Conservation (phyloP, 2,797 vertebrate species). For the Pseudomugil gertrudae region DNA sequence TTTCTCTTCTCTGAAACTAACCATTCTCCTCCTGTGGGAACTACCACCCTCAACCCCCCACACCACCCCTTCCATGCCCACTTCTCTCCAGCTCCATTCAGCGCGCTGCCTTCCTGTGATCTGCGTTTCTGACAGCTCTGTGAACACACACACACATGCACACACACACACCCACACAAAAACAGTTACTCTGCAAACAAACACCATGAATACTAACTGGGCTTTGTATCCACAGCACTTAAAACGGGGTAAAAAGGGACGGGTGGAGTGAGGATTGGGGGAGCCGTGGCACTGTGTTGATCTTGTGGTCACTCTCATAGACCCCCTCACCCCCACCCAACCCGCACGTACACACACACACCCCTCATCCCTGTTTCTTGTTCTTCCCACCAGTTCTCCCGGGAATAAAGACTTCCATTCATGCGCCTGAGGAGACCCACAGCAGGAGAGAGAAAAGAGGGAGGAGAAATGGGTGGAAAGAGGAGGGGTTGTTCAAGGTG, state of each 20-base stretch:
- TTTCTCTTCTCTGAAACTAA: conserved; percentile 76
- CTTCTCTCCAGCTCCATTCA: conserved; percentile 88
- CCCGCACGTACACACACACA: not conserved
- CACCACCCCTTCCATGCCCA: conserved; percentile 40
- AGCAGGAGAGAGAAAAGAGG: conserved; percentile 77
- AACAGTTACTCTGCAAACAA: conserved; percentile 90
- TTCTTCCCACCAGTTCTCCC: conserved; percentile 82
- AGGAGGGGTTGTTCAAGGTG: conserved; percentile 77
- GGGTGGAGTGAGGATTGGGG: conserved; percentile 13
- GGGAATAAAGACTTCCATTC: conserved; percentile 87
- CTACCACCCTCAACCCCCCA: conserved; percentile 63
- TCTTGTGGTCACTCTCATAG: conserved; percentile 78
- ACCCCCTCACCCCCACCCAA: conserved; percentile 27
- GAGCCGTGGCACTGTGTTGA: conserved; percentile 75
- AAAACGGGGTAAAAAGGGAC: conserved; percentile 55
- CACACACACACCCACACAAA: conserved; percentile 50
- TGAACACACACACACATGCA: conserved; percentile 65
- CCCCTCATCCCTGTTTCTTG: conserved; percentile 65
- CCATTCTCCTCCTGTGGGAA: conserved; percentile 85
- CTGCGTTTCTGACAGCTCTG: conserved; percentile 82
- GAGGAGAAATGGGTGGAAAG: conserved; percentile 58
- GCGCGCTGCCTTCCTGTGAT: conserved; percentile 81
- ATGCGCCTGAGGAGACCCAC: conserved; percentile 80
- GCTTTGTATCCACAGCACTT: conserved; percentile 83
- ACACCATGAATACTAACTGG: conserved; percentile 88